These are phyloP conservation scores for Colletes gigas DNA, from an alignment of 1,140 invertebrate genomes.

Conservation along the genomic window DNA sequence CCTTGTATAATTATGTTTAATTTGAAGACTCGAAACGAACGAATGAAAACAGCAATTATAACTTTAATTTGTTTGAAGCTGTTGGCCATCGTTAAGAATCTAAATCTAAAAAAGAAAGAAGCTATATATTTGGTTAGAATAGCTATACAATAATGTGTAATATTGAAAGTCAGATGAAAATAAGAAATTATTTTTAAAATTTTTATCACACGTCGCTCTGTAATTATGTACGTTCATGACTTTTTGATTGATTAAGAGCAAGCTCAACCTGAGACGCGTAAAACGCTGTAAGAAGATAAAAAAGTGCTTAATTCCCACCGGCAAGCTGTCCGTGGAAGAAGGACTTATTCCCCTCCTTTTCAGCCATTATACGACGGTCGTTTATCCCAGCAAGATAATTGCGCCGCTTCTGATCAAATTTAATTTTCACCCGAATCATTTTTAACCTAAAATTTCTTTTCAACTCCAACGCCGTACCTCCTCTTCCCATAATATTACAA, in stretches of 20 bases:
- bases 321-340: conserved; percentile 58
- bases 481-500: not conserved
- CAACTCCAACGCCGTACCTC: not conserved
- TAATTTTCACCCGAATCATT: conserved; percentile 61
- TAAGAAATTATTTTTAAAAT: conserved; percentile 19
- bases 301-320: conserved; percentile 77
- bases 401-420: conserved; percentile 69
- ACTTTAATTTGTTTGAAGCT: no score
- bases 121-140: not conserved
- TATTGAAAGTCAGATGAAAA: not conserved
- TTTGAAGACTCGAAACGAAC: no score
- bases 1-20: no score
- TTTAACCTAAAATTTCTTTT: conserved; percentile 13
- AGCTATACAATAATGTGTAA: not conserved
- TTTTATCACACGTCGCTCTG: conserved; percentile 42
- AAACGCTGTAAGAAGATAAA: conserved; percentile 74
- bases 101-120: not conserved
- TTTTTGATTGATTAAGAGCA: conserved; percentile 78
- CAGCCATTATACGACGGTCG: conserved; percentile 68
- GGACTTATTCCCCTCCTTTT: conserved; percentile 45
- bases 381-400: conserved; percentile 70
- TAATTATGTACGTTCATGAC: conserved; percentile 74
- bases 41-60: no score
- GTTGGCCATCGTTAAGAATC: no score
- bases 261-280: conserved; percentile 66